Base-by-base conservation (phyloP, 2,888 invertebrate species). In the Stegophylla sp. region DNA sequence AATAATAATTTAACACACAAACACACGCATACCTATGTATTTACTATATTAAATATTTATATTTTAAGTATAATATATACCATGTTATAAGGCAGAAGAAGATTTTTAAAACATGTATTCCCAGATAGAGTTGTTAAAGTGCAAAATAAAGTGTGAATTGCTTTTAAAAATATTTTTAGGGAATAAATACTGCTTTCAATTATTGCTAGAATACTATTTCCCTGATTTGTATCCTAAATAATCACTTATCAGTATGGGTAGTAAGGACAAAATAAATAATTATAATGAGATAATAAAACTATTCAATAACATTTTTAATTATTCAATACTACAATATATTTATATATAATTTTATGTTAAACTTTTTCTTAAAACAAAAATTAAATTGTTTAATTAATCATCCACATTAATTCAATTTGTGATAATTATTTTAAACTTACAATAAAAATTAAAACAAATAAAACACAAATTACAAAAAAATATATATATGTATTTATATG, bases 261-360 rank as follows among this genome's bases (percentile, higher is more conserved):
- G 23, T 75, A 53, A 75, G 75, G 75, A 74, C 10, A 74, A 63
- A 63, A 74, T 61, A 69, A 71, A 34, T 71, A 71, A 71, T 23
- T 41, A 41, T 71, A 20, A 56, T 48, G 61, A 79, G 71, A 71
- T 71, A 71, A 79, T 71, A 79, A 79, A 48, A 63, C 61, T 79
- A 61, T 13, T 51, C 61, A 71, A 71, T 79, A 71, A 34, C 51
- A 23, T 34, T 34, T 79, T 71, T 79, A 79, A 79, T 79, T 48
- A 61, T 41, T 79, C 79, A 71, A 79, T 79, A 61, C 77, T 79
- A 79, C 79, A 79, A 79, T 61, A 23, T 15, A n/a, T n/a, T n/a
- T n/a, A n/a, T n/a, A 5, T 77, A 76, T 56, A 71, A 51, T 71
- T 75, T 69, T 61, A 71, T 41, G 51, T 63, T 71, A 61, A 71